Evolutionary conservation across 2,888 invertebrate genomes (phyloP), one percentile per base, ranked within the genome.

Genomic region (Lydus trimaculatus): DNA sequence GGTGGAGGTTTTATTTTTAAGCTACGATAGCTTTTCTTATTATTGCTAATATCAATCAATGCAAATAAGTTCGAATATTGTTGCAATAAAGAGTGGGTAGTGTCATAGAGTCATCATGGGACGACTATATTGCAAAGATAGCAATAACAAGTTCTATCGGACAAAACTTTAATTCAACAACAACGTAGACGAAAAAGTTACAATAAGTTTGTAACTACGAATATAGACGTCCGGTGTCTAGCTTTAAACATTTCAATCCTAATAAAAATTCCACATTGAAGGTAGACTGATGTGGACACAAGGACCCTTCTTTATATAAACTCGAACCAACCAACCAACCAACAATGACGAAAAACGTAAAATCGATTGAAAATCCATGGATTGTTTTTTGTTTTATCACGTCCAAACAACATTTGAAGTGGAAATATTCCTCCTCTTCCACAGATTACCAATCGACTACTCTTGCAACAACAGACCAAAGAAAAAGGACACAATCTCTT

Each of bases 301-400:
- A 68, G 65, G 48, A 64, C 71, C 68, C 67, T 13, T 36, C 31
- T 17, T 52, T 13, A 20, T 52, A 52, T 20, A 20, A 52, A 52
- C 52, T 43, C 17, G 5, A 13, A 4, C 36, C 36, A 11, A 36
- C n/a, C n/a, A n/a, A n/a, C n/a, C n/a, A n/a, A n/a, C n/a, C n/a
- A 43, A 39, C 39, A 39, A n/a, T n/a, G 3, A 39, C 39, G n/a
- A 8, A 2, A 39, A 61, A 68, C n/a, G n/a, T n/a, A n/a, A 67
- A 64, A 68, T 43, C 65, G 58, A 65, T 65, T 61, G 33, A 33
- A 62, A 65, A 70, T 52, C 70, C 52, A 31, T 61, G 70, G 65
- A 20, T 63, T 68, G 68, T 68, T 66, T 73, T 72, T 73, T 73
- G 73, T 73, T 73, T 73, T 72, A 72, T 73, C 73, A 70, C 72